Percentiles rank a stretch among this genome's conserved stretches.
Conservation (phyloP, 2,113 vertebrate genomes). For the Semnornis frantzii region DNA sequence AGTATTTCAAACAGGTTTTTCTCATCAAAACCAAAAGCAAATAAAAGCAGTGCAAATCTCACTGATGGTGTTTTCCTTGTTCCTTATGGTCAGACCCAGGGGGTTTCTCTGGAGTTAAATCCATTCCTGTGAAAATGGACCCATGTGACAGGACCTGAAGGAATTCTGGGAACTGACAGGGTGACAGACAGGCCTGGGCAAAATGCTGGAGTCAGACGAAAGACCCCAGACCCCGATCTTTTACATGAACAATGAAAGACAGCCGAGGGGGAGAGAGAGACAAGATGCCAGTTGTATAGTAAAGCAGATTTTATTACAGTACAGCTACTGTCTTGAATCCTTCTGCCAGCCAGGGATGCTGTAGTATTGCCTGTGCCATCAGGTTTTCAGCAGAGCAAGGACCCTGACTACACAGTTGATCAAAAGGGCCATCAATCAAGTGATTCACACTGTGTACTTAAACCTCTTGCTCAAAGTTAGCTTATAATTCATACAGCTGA, state of each 20-base stretch:
- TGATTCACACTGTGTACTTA: conserved; percentile 45
- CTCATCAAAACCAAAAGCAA: neutral
- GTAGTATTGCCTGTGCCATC: neutral
- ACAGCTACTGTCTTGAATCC: neutral
- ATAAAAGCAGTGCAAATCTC: neutral
- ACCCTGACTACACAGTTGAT: conserved; percentile 31
- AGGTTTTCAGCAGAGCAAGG: conserved; percentile 9
- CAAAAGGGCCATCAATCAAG: conserved; percentile 48
- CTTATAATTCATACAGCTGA: conserved; percentile 22
- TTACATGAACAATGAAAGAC: neutral
- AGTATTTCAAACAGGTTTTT: neutral
- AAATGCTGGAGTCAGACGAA: neutral
- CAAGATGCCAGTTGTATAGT: neutral
- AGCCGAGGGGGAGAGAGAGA: neutral
- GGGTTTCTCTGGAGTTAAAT: neutral
- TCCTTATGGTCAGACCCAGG: neutral
- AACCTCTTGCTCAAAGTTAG: conserved; percentile 24
- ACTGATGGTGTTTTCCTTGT: neutral
- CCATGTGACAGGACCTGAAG: neutral
- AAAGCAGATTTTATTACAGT: neutral
- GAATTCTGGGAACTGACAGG: neutral
- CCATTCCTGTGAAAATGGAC: neutral
- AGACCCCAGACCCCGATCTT: neutral
- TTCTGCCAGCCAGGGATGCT: neutral
- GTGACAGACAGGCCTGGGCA: neutral